These are phyloP conservation scores for Grammomys surdaster DNA, from an alignment of 2,113 vertebrate genomes.

Conservation along the genomic window DNA sequence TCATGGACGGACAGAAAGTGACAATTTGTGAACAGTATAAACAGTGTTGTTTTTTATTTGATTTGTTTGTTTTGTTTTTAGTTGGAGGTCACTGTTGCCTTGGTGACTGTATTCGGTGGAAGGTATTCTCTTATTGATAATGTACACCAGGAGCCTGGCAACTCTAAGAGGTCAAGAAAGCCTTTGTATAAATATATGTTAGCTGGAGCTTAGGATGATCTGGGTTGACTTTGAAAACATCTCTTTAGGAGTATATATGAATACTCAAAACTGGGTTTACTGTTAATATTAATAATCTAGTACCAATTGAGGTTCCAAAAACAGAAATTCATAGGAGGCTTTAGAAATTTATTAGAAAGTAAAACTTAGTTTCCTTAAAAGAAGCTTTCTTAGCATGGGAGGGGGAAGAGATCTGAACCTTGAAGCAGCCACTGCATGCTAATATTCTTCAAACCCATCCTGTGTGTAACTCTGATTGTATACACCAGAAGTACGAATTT, in stretches of 20 bases:
- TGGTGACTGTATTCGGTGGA: slow-evolving; percentile 40
- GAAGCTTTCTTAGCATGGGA: background rate
- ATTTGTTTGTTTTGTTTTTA: slow-evolving; percentile 49
- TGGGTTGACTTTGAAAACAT: slow-evolving; percentile 19
- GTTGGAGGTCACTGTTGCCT: slow-evolving; percentile 68
- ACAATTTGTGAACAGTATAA: slow-evolving; percentile 83
- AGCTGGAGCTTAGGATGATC: slow-evolving; percentile 2
- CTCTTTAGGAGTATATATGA: background rate
- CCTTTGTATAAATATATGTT: background rate
- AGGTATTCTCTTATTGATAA: slow-evolving; percentile 36
- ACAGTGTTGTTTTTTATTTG: slow-evolving; percentile 68
- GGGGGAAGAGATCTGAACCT: background rate
- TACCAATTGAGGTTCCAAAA: background rate
- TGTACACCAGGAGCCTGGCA: background rate
- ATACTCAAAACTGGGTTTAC: slow-evolving; percentile 16
- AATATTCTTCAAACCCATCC: slow-evolving; percentile 5
- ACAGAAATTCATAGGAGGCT: background rate
- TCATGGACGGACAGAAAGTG: slow-evolving; percentile 87
- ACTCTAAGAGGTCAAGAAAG: slow-evolving; percentile 19
- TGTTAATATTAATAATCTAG: background rate
- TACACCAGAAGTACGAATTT: background rate
- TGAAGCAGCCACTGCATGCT: background rate
- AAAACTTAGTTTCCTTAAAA: slow-evolving; percentile 34
- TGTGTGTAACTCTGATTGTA: background rate
- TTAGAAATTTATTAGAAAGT: slow-evolving; percentile 8